Conservation (phyloP, 1,140 invertebrate genomes). For the Trichonephila clavipes region DNA sequence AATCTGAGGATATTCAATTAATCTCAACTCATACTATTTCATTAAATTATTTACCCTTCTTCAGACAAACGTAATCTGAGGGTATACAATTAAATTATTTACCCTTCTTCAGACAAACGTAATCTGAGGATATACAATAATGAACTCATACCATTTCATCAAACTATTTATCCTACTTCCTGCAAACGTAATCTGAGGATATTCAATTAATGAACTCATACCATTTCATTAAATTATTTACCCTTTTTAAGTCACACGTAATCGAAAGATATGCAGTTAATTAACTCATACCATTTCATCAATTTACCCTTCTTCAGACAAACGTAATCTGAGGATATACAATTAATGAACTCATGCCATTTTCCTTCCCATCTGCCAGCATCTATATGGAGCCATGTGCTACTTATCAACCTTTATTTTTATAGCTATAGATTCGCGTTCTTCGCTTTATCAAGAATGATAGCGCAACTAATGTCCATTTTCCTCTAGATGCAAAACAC, state of each 20-base stretch:
- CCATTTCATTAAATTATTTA: too few species aligned
- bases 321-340: neutral
- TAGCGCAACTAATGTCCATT: constrained; percentile 68
- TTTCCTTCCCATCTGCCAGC: neutral
- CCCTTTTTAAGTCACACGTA: neutral
- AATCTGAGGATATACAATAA: too few species aligned
- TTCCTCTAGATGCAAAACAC: constrained; percentile 64
- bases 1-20: too few species aligned
- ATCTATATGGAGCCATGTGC: constrained; percentile 50
- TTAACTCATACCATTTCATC: neutral
- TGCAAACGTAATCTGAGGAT: too few species aligned
- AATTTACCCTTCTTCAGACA: neutral
- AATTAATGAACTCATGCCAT: neutral
- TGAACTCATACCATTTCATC: too few species aligned
- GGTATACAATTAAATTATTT: too few species aligned
- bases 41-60: too few species aligned
- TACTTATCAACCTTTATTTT: constrained; percentile 71
- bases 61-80: too few species aligned
- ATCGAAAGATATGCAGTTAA: neutral
- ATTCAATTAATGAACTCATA: too few species aligned
- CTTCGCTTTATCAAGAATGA: constrained; percentile 23
- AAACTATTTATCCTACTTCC: too few species aligned
- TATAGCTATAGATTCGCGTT: constrained; percentile 46
- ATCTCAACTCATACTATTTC: too few species aligned
- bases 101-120: too few species aligned